phyloP scores from a whole-genome alignment of 2,113 vertebrate genomes.

The Carassius gibelio region DNA sequence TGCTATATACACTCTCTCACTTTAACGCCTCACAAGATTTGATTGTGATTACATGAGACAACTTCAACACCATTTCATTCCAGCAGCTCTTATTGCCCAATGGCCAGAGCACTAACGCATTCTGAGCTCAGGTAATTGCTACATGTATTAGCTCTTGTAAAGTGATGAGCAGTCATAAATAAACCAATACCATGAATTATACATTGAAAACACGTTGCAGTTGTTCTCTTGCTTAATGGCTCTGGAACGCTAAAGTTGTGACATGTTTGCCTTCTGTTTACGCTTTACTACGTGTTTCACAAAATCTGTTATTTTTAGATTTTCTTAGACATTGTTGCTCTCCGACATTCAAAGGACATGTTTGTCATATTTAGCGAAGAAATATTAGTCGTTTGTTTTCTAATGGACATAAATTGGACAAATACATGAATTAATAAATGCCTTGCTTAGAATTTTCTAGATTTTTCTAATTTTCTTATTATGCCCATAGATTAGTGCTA shows the following conservation, averaged over 20 bases:
- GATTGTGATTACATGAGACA: slow-evolving; percentile 41
- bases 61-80: slow-evolving; percentile 22
- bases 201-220: slow-evolving; percentile 34
- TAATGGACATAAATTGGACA: neutral
- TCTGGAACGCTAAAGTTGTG: slow-evolving; percentile 29
- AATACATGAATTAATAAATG: neutral
- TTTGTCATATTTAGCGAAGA: neutral
- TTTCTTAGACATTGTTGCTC: neutral
- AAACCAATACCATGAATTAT: slow-evolving; percentile 54
- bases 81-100: slow-evolving; percentile 24
- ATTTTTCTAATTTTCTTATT: neutral
- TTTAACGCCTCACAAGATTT: slow-evolving; percentile 5
- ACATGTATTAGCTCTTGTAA: slow-evolving; percentile 38
- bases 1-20: neutral
- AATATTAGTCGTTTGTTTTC: neutral
- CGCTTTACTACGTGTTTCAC: neutral
- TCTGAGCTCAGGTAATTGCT: slow-evolving; percentile 42
- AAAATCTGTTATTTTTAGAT: neutral
- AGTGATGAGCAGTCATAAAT: slow-evolving; percentile 47
- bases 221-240: slow-evolving; percentile 49
- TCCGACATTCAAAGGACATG: neutral
- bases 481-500: neutral
- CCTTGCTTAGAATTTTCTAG: neutral
- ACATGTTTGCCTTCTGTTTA: neutral
- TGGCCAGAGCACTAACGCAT: slow-evolving; percentile 7